Percentiles rank a stretch among this genome's conserved stretches.
phyloP scores from a whole-genome alignment of 2,888 invertebrate genomes.

The Drosophila dives region DNA sequence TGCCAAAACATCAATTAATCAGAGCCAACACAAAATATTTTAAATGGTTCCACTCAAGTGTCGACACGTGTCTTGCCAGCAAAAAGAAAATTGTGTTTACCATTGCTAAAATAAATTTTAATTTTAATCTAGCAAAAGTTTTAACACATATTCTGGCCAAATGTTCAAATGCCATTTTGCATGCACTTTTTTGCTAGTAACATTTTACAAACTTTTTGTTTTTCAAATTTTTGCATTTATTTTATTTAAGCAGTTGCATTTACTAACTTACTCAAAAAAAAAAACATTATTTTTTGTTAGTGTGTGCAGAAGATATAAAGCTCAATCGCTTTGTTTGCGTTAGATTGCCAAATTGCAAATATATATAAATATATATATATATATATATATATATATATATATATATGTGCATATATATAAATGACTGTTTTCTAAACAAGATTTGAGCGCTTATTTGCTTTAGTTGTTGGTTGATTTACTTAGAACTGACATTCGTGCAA shows the following conservation, averaged over 20 bases:
- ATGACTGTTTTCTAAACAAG: background rate
- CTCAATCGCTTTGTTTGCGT: background rate
- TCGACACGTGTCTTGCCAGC: background rate
- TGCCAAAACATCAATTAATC: slow-evolving; percentile 68
- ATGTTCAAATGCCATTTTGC: background rate
- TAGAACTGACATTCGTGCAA: background rate
- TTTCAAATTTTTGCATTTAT: background rate
- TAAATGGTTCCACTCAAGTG: background rate
- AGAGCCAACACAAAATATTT: slow-evolving; percentile 6
- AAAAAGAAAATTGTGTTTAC: background rate
- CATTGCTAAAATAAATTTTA: background rate
- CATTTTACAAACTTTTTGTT: background rate
- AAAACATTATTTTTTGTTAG: background rate
- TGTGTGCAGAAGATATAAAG: no score
- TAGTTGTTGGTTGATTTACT: background rate
- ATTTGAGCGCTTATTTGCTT: background rate
- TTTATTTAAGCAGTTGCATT: background rate
- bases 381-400: background rate
- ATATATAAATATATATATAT: background rate
- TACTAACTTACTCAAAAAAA: background rate
- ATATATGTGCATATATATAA: no score
- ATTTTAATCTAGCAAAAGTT: background rate
- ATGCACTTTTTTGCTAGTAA: background rate
- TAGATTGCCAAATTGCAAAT: background rate
- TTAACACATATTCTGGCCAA: background rate